These are phyloP conservation scores for Danio choprae DNA, from an alignment of 2,797 vertebrate species.

Conservation along the genomic window DNA sequence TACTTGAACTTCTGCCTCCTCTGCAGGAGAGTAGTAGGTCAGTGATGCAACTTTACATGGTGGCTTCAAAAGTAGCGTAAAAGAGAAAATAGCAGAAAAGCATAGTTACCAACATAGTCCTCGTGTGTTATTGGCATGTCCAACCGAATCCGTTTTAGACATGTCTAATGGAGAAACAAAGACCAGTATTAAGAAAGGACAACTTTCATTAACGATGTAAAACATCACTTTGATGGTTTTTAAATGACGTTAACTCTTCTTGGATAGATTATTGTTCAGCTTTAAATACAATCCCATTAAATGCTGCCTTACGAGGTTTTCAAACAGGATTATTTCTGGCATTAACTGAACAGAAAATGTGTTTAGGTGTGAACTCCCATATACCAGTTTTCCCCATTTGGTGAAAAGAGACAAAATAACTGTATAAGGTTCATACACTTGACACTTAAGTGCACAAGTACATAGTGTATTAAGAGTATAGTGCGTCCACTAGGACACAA, in stretches of 20 bases:
- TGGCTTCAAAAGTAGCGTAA: background rate
- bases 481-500: too few species aligned
- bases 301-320: background rate
- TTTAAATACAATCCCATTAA: too few species aligned
- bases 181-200: background rate
- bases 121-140: constrained; percentile 91
- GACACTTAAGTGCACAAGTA: too few species aligned
- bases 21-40: constrained; percentile 48
- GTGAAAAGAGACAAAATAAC: too few species aligned
- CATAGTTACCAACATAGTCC: constrained; percentile 80
- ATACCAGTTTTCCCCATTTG: too few species aligned
- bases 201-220: background rate
- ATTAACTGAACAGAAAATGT: background rate
- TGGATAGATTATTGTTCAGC: background rate
- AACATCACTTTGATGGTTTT: background rate
- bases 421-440: too few species aligned
- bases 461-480: too few species aligned
- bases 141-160: constrained; percentile 93
- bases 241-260: background rate
- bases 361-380: too few species aligned
- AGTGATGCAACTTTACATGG: background rate
- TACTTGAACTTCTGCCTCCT: constrained; percentile 57
- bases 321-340: background rate
- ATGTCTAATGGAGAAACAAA: constrained; percentile 79
- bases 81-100: background rate